Base-by-base conservation (phyloP, 2,888 invertebrate genomes). In the Heliconius hortense region DNA sequence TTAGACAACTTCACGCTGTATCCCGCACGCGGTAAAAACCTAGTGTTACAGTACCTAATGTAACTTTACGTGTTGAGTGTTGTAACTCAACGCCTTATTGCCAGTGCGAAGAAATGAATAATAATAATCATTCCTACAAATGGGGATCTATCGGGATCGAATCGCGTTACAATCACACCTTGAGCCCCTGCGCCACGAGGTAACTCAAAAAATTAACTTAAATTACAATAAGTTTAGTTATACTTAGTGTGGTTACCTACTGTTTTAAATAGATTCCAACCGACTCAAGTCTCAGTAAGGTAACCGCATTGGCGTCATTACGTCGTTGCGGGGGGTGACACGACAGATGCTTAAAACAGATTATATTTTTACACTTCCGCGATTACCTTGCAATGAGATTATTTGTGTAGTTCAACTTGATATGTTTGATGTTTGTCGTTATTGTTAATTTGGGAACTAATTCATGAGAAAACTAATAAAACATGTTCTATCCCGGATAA, bases 261-360 rank as follows among this genome's bases (percentile, higher is more conserved):
- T 39, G 59, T 71, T 31, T 64, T 53, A 26, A 68, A 68, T 68
- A 28, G 68, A 28, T n/a, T 56, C 70, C 39, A 70, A 70, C 39
- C 59, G 59, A 59, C 70, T 56, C 69, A 35, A 35, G 21, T 28
- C 69, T 60, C 24, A 31, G 35, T 26, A 13, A 59, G 35, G 11
- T 35, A 77, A 78, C 74, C 72, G 74, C 74, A 67, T 39, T 35
- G 64, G 59, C 76, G 81, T 84, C 84, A 89, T 88, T 87, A 86
- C 82, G 74, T 73, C 66, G 82, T 81, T 80, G 84, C 82, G 83
- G 81, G 83, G 82, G 85, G 82, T 78, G 80, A 83, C 88, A 89
- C 81, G 81, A 91, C 89, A 88, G 91, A 93, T 92, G 90, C 91
- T 90, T 93, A 91, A 92, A 92, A 92, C 91, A 90, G 92, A 92